phyloP scores from a whole-genome alignment of 2,113 vertebrate genomes.

The Channa argus region DNA sequence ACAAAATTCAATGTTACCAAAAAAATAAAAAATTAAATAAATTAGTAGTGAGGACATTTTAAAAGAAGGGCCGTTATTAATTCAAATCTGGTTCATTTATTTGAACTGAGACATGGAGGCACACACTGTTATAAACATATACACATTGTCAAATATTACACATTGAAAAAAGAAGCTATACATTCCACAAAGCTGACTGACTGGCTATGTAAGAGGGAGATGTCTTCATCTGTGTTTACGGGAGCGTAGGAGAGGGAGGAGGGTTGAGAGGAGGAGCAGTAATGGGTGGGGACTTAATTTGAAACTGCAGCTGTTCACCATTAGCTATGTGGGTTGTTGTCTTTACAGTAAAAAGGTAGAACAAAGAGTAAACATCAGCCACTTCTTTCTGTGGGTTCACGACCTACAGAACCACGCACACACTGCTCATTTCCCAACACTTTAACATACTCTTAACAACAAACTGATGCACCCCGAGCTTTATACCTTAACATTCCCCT shows the following conservation, averaged over 20 bases:
- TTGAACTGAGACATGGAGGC: background rate
- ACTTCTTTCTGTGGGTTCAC: background rate
- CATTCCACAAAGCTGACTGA: slow-evolving; percentile 52
- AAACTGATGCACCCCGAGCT: no score
- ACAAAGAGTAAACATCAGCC: slow-evolving; percentile 11
- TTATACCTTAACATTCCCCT: no score
- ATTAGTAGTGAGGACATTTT: background rate
- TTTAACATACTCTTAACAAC: no score
- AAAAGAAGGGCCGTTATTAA: background rate
- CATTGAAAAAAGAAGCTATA: slow-evolving; percentile 56
- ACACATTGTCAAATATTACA: slow-evolving; percentile 1
- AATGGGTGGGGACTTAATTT: slow-evolving; percentile 57
- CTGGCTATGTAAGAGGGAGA: slow-evolving; percentile 45
- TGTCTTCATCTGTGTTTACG: slow-evolving; percentile 58
- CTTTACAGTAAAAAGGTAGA: slow-evolving; percentile 14
- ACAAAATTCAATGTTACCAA: background rate
- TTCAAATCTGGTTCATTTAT: slow-evolving; percentile 20
- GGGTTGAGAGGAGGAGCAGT: slow-evolving; percentile 7
- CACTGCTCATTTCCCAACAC: no score
- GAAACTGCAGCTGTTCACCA: slow-evolving; percentile 60
- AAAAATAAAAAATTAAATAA: background rate
- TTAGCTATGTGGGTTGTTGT: slow-evolving; percentile 44
- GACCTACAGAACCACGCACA: slow-evolving; percentile 28
- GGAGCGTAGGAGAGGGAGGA: slow-evolving; percentile 31
- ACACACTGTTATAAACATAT: slow-evolving; percentile 20